These are phyloP conservation scores for Unio delphinus DNA, from an alignment of 2,888 invertebrate genomes.

Conservation along the genomic window DNA sequence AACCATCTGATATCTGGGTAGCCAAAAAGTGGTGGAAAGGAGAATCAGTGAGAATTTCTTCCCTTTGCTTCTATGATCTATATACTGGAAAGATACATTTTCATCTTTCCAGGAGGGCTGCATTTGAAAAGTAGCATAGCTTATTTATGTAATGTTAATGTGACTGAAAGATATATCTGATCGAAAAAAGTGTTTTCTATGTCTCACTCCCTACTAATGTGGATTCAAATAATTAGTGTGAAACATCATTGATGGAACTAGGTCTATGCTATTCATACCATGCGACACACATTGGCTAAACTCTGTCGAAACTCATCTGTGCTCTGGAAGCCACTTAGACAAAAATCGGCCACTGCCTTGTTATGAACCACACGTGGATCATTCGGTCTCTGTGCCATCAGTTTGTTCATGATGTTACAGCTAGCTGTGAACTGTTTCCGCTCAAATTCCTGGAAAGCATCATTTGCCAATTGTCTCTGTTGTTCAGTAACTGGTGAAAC, in stretches of 20 bases:
- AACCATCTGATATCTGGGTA: no score
- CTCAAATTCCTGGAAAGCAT: constrained; percentile 78
- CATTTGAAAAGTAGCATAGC: background rate
- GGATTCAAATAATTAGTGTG: no score
- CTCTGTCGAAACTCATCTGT: constrained; percentile 77
- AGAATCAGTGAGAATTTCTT: no score
- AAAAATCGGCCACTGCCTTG: constrained; percentile 87
- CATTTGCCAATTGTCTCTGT: constrained; percentile 77
- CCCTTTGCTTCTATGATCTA: no score
- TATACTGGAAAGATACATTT: no score
- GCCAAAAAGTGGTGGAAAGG: no score
- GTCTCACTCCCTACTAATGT: background rate
- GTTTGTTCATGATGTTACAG: constrained; percentile 77
- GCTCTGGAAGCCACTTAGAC: constrained; percentile 77
- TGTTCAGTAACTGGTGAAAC: constrained; percentile 71
- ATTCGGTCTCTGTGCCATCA: constrained; percentile 73
- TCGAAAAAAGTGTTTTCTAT: background rate
- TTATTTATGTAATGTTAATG: background rate
- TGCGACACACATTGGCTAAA: constrained; percentile 55
- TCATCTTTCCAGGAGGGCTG: no score
- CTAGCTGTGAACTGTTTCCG: constrained; percentile 79
- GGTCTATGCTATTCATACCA: constrained; percentile 31
- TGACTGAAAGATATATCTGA: background rate
- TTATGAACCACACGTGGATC: constrained; percentile 87
- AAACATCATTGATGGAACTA: no score